Base-by-base conservation (phyloP, 2,888 invertebrate genomes). In the Aproaerema taeniolella region DNA sequence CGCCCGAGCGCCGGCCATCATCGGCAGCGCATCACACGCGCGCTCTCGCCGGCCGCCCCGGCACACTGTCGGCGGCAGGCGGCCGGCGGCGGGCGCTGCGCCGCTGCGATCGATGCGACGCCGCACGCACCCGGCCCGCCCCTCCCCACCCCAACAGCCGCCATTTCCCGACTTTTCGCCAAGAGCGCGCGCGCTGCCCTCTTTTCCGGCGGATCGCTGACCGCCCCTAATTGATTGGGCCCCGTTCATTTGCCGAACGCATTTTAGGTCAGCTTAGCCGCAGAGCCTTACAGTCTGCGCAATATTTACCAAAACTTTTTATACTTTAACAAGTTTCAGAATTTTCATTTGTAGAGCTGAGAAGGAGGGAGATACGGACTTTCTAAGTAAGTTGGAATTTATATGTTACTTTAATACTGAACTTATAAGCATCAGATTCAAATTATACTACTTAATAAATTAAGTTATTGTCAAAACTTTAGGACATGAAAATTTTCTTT, bases 121-220 rank as follows among this genome's bases (percentile, higher is more conserved):
- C 77, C 77, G 68, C 69, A 77, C 76, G 70, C 54, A 53, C 58
- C 77, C 66, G 54, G 11, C 61, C 48, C 45, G 60, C 58, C 62
- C 53, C 48, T 61, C 60, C 59, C 63, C 63, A 63, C 67, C 66
- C 49, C 62, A 66, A 61, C 66, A 70, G 61, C 66, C 61, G 66
- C 71, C 66, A 68, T 85, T 85, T 78, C 81, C 87, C 88, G 81
- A 77, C 65, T 79, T 81, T 83, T 75, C 78, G 68, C 64, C 73
- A 85, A 81, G 86, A 88, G 87, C 88, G 88, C 86, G 82, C 85
- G 83, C 86, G 88, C 87, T 88, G 87, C 80, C 86, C 79, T 75
- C 75, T 77, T 83, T 83, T 79, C 80, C 65, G 58, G 69, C 79
- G 73, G 79, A 82, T 75, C 81, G 83, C 83, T 82, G 85, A 81